phyloP scores from a whole-genome alignment of 2,888 invertebrate genomes.

The Cosmopolites sordidus region DNA sequence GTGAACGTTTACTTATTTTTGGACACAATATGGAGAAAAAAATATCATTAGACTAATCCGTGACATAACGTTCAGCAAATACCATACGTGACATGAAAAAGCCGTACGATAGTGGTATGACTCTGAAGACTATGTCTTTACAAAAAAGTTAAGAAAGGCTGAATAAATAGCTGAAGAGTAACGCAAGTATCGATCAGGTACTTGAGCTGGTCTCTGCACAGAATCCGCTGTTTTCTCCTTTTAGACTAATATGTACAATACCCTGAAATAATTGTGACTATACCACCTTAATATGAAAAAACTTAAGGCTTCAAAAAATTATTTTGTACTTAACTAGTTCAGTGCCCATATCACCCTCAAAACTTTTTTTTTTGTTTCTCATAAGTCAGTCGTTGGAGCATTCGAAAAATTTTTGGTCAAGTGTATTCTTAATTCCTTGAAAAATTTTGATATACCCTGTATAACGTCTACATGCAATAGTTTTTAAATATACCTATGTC shows the following conservation, averaged over 20 bases:
- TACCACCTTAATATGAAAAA: slow-evolving; percentile 32
- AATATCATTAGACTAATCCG: too few relatives aligned
- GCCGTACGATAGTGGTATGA: too few relatives aligned
- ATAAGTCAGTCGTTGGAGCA: too few relatives aligned
- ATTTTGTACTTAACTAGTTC: slow-evolving; percentile 1
- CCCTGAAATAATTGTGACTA: slow-evolving; percentile 48
- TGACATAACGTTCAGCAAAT: too few relatives aligned
- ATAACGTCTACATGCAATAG: neutral
- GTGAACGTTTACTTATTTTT: too few relatives aligned
- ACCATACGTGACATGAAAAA: too few relatives aligned
- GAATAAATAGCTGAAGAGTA: neutral
- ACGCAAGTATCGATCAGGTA: slow-evolving; percentile 41
- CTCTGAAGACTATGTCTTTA: slow-evolving; percentile 1
- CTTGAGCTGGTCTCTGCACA: slow-evolving; percentile 46
- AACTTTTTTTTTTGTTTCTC: too few relatives aligned
- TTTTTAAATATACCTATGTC: too few relatives aligned
- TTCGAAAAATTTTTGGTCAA: neutral
- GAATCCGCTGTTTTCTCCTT: slow-evolving; percentile 45
- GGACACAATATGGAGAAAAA: too few relatives aligned
- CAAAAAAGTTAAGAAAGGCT: neutral
- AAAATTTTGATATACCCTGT: neutral
- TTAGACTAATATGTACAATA: slow-evolving; percentile 52
- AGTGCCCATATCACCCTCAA: neutral
- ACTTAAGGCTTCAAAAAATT: too few relatives aligned
- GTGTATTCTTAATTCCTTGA: neutral